Evolutionary conservation across 2,797 vertebrate genomes (phyloP), one percentile per base, ranked within the genome.

Genomic region (Okamejei kenojei): DNA sequence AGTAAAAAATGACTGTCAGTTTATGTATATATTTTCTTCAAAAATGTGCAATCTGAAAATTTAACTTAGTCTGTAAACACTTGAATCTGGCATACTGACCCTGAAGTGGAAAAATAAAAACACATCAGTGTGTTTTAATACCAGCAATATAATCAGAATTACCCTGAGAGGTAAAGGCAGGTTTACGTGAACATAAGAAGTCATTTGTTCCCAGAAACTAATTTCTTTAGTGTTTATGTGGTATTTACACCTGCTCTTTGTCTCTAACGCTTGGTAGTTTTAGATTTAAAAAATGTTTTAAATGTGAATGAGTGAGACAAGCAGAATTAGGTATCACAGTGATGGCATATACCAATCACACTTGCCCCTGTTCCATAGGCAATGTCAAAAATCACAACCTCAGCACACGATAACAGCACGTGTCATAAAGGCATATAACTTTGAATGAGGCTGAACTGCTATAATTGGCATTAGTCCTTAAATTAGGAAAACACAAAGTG

Each of bases 161-260:
- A 91, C 93, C 93, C 93, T 93, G 93, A 93, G 93, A 93, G 88
- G 88, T 93, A 93, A 93, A 79, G 88, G 93, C 93, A 76, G 90
- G 54, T 79, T 91, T 63, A 81, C 23, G 45, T 71, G 23, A 79
- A 74, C 63, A 68, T 7, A 88, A 68, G n/a, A 88, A 29, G n/a
- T 32, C 65, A 92, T 74, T 92, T 92, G 90, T 58, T 92, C 71
- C 90, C 71, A 76, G 71, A 13, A 76, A 92, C 45, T 76, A 92
- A 11, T 21, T 80, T 21, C 7, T 58, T 74, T 92, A 92, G 90
- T 92, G 90, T 92, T 76, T 92, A 2, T 29, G 38, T 74, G 90
- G 90, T 45, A 76, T 68, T 9, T 65, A 76, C 21, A 86, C 23
- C 54, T 23, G 58, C 54, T 86, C 26, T n/a, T 74, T 73, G 23